Evolutionary conservation across 2,797 vertebrate species (phyloP), one percentile per base, ranked within the genome.

Genomic region (Tenualosa thibaudeaui): DNA sequence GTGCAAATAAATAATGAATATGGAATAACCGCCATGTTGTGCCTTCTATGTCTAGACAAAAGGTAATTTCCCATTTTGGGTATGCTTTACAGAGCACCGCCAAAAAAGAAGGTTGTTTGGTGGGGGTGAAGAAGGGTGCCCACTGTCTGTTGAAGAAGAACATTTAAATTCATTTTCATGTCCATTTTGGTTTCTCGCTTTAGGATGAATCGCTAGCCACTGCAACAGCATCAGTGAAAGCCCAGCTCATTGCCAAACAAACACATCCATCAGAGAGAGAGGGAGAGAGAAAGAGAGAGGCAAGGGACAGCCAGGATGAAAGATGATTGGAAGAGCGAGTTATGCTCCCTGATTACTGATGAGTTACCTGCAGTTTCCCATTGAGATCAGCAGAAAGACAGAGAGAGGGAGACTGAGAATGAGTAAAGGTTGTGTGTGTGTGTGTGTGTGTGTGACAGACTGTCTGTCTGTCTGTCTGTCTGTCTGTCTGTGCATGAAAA

Each of bases 301-400:
- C 68, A 50, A 31, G 58, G 31, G 68, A 81, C 54, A 51, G 50
- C 50, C 12, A 51, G 7, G 12, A 51, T 51, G 50, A 51, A 51
- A 51, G 50, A 51, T 51, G 50, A 51, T 51, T 51, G 37, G 71
- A 17, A 40, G 56, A n/a, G 51, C 37, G 78, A 68, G 31, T 82
- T 82, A 43, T 86, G 84, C 53, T 81, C 22, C 24, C 65, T 58
- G 83, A 82, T 86, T 84, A 85, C 85, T 85, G 81, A 86, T 40
- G 4, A 82, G 83, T 84, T 82, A 40, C 22, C 7, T 81, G 78
- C 43, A 84, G 81, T 83, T 43, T 43, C 54, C 83, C 49, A 53
- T 49, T 84, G 62, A 68, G 22, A 65, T 65, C 22, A 37, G 83
- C 6, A 82, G 12, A 84, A 9, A 58, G 22, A 56, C 86, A 82